Base-by-base conservation (phyloP, 2,888 invertebrate genomes). In the Andrena dorsata region DNA sequence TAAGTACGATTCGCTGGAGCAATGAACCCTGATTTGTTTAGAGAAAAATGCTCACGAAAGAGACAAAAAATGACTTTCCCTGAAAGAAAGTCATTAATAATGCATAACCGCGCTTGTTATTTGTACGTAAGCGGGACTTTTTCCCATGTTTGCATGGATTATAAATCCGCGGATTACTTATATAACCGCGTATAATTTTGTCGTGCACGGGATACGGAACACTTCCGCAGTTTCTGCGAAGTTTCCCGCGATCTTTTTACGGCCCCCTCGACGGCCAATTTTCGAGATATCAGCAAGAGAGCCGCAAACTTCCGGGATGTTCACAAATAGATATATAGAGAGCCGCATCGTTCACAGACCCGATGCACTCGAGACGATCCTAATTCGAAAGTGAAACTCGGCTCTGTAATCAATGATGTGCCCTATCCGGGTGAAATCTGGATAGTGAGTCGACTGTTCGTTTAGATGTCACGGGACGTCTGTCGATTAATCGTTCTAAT, bases 301-400 rank as follows among this genome's bases (percentile, higher is more conserved):
- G 32, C 30, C 56, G 10, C 41, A 28, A 28, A 35, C 61, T 61
- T 78, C 77, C 60, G 60, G 56, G 53, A 61, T 28, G 49, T 26
- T 30, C n/a, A 26, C 13, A 32, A 23, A 63, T 65, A 35, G 30
- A 72, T 47, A 23, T 47, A 20, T 76, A 68, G 61, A 51, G 68
- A 72, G 71, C 51, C 56, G 66, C 75, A 58, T 73, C 63, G 75
- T n/a, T 49, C 41, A 60, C 30, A 58, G 69, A 41, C 32, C 20
- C 74, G 75, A 66, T 77, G 80, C 80, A 63, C 64, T 71, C 74
- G 68, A 70, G 80, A 80, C 78, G 81, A 86, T 76, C 66, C 58
- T 56, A 51, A 63, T 65, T 79, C 87, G 85, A 88, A 86, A 88
- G 88, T 88, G 88, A 88, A 86, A 85, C 81, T 76, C 64, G 63